These are phyloP conservation scores for Cancer borealis DNA, from an alignment of 2,888 invertebrate genomes.

Conservation along the genomic window DNA sequence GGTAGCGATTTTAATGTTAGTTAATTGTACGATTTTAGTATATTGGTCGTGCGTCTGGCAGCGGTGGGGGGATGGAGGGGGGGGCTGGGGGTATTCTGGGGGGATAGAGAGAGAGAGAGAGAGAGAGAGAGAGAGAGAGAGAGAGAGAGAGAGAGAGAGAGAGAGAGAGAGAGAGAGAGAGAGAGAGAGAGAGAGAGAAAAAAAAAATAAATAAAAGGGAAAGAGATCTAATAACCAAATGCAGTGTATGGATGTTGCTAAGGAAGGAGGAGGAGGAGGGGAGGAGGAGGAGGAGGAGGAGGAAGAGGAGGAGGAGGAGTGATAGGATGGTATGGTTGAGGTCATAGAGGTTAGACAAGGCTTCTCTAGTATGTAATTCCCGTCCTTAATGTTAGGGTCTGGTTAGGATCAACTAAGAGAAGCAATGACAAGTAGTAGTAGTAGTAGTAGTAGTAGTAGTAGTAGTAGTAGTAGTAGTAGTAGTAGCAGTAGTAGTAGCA, in stretches of 20 bases:
- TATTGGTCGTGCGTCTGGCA: constrained; percentile 11
- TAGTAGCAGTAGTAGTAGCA: not conserved
- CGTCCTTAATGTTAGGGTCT: constrained; percentile 33
- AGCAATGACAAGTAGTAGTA: not conserved
- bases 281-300: not conserved
- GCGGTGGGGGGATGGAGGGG: not conserved
- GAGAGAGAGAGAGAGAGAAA: constrained; percentile 35
- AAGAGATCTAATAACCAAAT: not conserved
- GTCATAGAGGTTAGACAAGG: not conserved
- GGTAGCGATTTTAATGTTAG: not conserved
- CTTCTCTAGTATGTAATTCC: constrained; percentile 23
- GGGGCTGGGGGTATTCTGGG: too few species aligned
- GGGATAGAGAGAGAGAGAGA: too few species aligned
- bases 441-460: too few species aligned
- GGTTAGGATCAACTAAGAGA: not conserved
- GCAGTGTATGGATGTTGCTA: constrained; percentile 1
- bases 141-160: constrained; percentile 39
- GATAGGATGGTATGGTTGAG: not conserved
- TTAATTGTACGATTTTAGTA: not conserved
- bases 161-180: constrained; percentile 21
- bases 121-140: not conserved
- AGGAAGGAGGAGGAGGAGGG: not conserved
- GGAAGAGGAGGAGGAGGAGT: not conserved
- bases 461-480: not conserved
- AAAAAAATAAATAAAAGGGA: not conserved